These are phyloP conservation scores for Ellobius talpinus DNA, from an alignment of 2,113 vertebrate genomes.

Conservation along the genomic window DNA sequence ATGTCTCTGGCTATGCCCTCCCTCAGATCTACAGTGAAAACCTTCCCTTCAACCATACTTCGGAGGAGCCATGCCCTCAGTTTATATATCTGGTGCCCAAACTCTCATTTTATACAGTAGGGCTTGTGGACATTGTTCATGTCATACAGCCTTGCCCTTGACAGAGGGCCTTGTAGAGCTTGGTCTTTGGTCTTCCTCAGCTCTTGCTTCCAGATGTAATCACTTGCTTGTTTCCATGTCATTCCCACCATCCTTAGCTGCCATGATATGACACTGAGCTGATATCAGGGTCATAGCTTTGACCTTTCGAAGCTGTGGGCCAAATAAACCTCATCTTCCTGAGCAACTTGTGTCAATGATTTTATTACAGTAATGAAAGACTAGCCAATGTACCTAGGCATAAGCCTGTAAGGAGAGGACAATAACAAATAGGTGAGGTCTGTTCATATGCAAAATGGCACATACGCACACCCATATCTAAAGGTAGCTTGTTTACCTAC, in stretches of 20 bases:
- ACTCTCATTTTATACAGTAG: background rate
- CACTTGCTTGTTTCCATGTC: background rate
- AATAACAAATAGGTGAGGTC: background rate
- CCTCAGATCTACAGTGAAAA: background rate
- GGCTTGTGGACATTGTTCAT: background rate
- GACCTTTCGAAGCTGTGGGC: background rate
- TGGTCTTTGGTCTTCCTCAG: background rate
- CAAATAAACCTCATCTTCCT: background rate
- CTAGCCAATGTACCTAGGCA: background rate
- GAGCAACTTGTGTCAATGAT: background rate
- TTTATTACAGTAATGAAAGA: background rate
- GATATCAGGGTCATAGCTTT: background rate
- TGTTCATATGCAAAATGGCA: background rate
- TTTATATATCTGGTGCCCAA: background rate
- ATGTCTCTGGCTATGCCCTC: background rate
- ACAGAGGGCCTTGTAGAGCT: background rate
- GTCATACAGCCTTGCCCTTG: background rate
- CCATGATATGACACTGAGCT: too few relatives aligned
- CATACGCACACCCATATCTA: background rate
- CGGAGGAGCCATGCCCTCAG: background rate
- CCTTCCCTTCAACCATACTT: background rate
- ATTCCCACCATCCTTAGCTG: too few relatives aligned
- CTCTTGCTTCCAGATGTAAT: background rate
- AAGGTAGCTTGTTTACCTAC: background rate
- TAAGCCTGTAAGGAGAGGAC: background rate